Evolutionary conservation across 2,113 vertebrate genomes (phyloP).

Genomic region (Pampusana beccarii): DNA sequence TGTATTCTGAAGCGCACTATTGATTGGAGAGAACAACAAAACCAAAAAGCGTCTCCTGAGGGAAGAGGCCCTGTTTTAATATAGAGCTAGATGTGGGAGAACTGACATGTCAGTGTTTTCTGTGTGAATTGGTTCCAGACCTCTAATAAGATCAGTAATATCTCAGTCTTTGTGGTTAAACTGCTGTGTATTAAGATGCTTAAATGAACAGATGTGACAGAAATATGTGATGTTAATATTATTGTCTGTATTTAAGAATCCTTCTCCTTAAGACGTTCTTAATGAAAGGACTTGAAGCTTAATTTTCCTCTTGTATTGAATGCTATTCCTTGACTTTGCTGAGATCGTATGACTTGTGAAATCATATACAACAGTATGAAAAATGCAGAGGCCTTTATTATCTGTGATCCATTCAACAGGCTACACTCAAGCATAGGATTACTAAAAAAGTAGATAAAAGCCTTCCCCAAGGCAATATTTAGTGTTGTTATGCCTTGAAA

Average conservation of each 20-base stretch:
- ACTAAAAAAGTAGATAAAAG: neutral
- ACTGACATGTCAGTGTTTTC: neutral
- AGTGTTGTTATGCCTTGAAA: neutral
- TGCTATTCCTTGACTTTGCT: neutral
- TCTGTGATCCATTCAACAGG: neutral
- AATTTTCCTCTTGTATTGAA: neutral
- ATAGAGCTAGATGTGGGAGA: neutral
- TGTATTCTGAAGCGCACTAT: neutral
- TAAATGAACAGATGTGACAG: neutral
- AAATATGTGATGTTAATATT: neutral
- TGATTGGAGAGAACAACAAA: neutral
- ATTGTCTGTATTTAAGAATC: neutral
- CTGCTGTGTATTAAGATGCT: neutral
- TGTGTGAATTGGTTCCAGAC: neutral
- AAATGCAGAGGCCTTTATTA: neutral
- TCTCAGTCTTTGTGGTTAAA: neutral
- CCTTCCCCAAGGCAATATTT: neutral
- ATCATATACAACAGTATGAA: neutral
- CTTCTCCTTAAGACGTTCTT: neutral
- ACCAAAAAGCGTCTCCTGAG: neutral
- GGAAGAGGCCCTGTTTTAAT: neutral
- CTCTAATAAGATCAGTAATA: neutral
- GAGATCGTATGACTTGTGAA: rapidly evolving
- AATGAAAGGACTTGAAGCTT: neutral
- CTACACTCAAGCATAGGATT: neutral